Evolutionary conservation across 2,113 vertebrate species (phyloP), one percentile per base, ranked within the genome.

Genomic region (Platycercus adscitus): DNA sequence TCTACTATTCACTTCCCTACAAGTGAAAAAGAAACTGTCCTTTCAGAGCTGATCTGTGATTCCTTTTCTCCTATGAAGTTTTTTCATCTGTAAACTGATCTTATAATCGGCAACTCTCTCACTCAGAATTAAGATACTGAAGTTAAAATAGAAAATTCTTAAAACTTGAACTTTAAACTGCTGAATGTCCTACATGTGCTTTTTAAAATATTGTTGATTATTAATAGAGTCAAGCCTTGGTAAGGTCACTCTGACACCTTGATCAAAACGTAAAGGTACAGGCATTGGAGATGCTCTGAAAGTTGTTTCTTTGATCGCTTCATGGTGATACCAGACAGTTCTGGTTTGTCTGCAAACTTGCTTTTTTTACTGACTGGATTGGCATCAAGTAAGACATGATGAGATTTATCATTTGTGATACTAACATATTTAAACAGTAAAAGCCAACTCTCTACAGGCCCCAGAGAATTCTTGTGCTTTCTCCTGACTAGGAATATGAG

Each of bases 161-260:
- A 10, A 60, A 58, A 46, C 11, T 17, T 56, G 56, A 65, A 19
- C 28, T 78, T 41, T 46, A 17, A 55, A 47, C 68, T 82, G 10
- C 52, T 66, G 44, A 7, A 7, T 39, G 33, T 64, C 33, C 29
- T 79, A 39, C 21, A 2, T 18, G 11, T 66, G 21, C 50, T 58
- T 6, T 88, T 81, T 65, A 46, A 24, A 79, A 70, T 71, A 49
- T 49, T 77, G 23, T 44, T 70, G 53, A 7, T 82, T 82, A n/a
- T 69, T 89, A 50, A 18, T n/a, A 31, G 35, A 31, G 35, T 1
- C 0, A 2, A 11, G 11, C 49, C 29, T 79, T 2, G 3, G 25
- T 68, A 11, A 81, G 71, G 16, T 21, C 81, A 13, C 39, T 50
- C 8, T 4, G 9, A 31, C 44, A 70, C 13, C 44, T 64, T 63